phyloP scores from a whole-genome alignment of 2,888 invertebrate species.

The Ptychoptera albimana region DNA sequence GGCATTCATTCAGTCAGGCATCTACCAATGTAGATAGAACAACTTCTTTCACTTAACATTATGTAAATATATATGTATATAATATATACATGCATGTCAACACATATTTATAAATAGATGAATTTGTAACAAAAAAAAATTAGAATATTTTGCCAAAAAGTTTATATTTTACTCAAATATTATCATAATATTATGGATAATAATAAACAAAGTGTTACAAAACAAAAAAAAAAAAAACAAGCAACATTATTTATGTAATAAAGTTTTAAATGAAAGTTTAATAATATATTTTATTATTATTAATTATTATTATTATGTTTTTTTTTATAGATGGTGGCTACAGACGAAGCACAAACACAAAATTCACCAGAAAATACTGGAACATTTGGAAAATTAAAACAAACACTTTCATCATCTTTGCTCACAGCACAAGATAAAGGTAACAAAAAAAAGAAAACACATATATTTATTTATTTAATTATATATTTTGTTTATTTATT shows the following conservation, averaged over 20 bases:
- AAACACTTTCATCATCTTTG: conserved; percentile 64
- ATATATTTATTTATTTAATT: neutral
- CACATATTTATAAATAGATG: too few species aligned
- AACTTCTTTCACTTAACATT: too few species aligned
- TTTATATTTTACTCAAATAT: neutral
- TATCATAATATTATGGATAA: too few species aligned
- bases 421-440: conserved; percentile 76
- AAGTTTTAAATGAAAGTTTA: neutral
- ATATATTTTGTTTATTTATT: neutral
- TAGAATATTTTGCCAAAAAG: too few species aligned
- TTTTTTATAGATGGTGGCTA: conserved; percentile 60
- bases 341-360: conserved; percentile 49
- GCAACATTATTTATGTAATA: neutral
- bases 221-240: neutral
- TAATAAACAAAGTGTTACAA: neutral
- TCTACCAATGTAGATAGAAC: too few species aligned
- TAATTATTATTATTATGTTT: neutral
- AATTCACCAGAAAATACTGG: conserved; percentile 45
- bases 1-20: too few species aligned
- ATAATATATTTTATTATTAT: conserved; percentile 1
- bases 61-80: too few species aligned
- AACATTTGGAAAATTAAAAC: conserved; percentile 68
- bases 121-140: too few species aligned
- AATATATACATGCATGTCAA: too few species aligned
- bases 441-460: too few species aligned